These are phyloP conservation scores for Macrotrachela quadricornifera DNA, from an alignment of 1,140 invertebrate genomes.

Conservation along the genomic window DNA sequence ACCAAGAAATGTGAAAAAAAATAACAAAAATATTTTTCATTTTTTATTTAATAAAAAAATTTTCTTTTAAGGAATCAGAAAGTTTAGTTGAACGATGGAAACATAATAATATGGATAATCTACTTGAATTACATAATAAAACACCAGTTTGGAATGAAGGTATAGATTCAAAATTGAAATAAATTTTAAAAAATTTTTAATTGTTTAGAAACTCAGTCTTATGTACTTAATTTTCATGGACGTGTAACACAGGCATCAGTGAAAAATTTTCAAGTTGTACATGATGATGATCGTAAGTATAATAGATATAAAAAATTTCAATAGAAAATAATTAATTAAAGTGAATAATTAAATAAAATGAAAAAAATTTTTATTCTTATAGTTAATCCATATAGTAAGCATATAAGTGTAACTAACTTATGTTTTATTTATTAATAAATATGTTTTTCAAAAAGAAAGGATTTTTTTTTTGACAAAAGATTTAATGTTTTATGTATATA, in stretches of 20 bases:
- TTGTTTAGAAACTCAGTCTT: slow-evolving; percentile 72
- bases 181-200: background rate
- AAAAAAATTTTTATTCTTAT: no score
- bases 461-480: no score
- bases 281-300: slow-evolving; percentile 66
- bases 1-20: slow-evolving; percentile 20
- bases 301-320: no score
- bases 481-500: no score
- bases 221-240: slow-evolving; percentile 96
- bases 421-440: no score
- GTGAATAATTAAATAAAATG: no score
- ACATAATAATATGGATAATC: slow-evolving; percentile 63
- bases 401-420: no score
- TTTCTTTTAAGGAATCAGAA: slow-evolving; percentile 33
- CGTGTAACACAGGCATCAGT: slow-evolving; percentile 97
- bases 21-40: slow-evolving; percentile 38
- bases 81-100: slow-evolving; percentile 43
- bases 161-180: slow-evolving; percentile 12
- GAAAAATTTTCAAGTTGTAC: slow-evolving; percentile 98
- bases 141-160: slow-evolving; percentile 94
- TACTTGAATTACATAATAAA: slow-evolving; percentile 88
- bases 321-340: no score
- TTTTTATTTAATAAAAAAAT: no score
- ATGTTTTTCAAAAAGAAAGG: no score
- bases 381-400: no score